These are phyloP conservation scores for Sturmia bella DNA, from an alignment of 2,888 invertebrate species.

Conservation along the genomic window DNA sequence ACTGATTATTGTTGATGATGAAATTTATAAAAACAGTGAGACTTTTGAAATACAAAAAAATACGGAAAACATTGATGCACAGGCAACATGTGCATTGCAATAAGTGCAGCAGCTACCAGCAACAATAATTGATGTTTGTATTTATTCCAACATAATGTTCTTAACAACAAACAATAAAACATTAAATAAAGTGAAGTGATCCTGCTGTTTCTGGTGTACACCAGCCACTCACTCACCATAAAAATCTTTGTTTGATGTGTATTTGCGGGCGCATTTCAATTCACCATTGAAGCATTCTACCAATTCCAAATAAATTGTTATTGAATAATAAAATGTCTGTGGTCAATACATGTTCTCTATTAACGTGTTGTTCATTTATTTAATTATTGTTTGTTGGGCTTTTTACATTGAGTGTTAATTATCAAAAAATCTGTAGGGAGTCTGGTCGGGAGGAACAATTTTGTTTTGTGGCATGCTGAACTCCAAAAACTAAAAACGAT, in stretches of 20 bases:
- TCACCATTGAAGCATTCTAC: slow-evolving; percentile 26
- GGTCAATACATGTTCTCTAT: slow-evolving; percentile 5
- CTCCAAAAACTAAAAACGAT: background rate
- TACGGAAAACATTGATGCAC: slow-evolving; percentile 1
- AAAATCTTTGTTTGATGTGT: slow-evolving; percentile 12
- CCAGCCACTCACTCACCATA: background rate
- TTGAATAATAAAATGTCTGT: slow-evolving; percentile 22
- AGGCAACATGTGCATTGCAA: background rate
- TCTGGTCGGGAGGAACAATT: slow-evolving; percentile 19
- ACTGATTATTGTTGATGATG: slow-evolving; percentile 8
- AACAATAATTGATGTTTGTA: background rate
- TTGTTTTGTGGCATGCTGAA: background rate
- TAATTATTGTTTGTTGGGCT: slow-evolving; percentile 27
- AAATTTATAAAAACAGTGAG: slow-evolving; percentile 15
- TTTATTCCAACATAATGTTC: slow-evolving; percentile 18
- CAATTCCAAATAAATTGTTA: slow-evolving; percentile 35
- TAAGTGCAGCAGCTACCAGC: background rate
- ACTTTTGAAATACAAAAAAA: background rate
- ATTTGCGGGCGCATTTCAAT: background rate
- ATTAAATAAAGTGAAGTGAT: background rate
- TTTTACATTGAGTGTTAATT: slow-evolving; percentile 67
- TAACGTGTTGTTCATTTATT: slow-evolving; percentile 8
- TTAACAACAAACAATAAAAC: slow-evolving; percentile 32
- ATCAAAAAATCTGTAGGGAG: slow-evolving; percentile 65
- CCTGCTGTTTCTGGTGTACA: slow-evolving; percentile 51